Percentiles rank a stretch among this genome's conserved stretches.
phyloP scores from a whole-genome alignment of 1,140 invertebrate genomes.

The Caligus rogercresseyi region DNA sequence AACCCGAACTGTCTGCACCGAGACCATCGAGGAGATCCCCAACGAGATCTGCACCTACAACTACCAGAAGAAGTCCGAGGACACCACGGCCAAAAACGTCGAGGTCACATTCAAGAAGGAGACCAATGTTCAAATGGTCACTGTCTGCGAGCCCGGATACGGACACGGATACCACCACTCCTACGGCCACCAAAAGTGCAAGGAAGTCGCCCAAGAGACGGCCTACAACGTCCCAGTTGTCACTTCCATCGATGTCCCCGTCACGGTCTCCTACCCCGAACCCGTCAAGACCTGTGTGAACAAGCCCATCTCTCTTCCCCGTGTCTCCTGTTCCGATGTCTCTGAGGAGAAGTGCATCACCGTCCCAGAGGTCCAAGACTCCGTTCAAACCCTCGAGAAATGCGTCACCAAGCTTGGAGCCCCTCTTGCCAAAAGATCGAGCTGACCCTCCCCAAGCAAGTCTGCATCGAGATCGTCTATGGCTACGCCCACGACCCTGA shows the following conservation, averaged over 20 bases:
- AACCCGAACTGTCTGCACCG: slow-evolving; percentile 17
- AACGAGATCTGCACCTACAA: too few species aligned
- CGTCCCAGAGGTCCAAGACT: slow-evolving; percentile 6
- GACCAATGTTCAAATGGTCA: too few species aligned
- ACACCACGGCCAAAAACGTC: slow-evolving; percentile 17
- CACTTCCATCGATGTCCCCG: slow-evolving; percentile 9
- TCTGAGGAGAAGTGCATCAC: too few species aligned
- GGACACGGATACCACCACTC: too few species aligned
- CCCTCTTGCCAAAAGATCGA: slow-evolving; percentile 14
- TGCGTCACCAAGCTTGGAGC: background rate
- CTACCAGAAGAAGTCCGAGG: slow-evolving; percentile 11
- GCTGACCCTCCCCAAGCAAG: slow-evolving; percentile 17
- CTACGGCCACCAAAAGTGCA: slow-evolving; percentile 1
- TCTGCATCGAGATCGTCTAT: slow-evolving; percentile 11
- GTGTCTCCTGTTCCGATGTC: too few species aligned
- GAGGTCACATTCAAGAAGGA: too few species aligned
- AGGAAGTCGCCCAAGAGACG: too few species aligned
- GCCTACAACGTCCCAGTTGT: slow-evolving; percentile 18
- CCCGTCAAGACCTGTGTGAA: too few species aligned
- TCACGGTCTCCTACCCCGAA: slow-evolving; percentile 11
- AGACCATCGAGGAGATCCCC: slow-evolving; percentile 17
- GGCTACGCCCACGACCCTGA: slow-evolving; percentile 13
- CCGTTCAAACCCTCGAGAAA: slow-evolving; percentile 7
- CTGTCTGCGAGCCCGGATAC: too few species aligned
- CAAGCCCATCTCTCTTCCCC: too few species aligned